Evolutionary conservation across 2,113 vertebrate genomes (phyloP).

Genomic region (Myrmecophaga tridactyla): DNA sequence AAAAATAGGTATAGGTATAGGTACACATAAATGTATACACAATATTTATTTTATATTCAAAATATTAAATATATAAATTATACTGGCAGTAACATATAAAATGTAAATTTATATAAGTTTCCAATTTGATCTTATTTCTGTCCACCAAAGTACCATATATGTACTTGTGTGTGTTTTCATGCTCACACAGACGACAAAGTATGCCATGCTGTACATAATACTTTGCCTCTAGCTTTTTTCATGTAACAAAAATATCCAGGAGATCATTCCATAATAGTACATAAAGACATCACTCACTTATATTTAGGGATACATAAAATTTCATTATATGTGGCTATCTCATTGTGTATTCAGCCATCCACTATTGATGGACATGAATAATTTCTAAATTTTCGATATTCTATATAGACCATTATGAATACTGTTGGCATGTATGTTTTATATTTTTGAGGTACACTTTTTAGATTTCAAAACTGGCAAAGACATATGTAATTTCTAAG

Average conservation of each 20-base stretch:
- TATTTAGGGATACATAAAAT: background rate
- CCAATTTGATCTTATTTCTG: background rate
- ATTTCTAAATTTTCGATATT: background rate
- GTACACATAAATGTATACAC: background rate
- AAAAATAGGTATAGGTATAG: background rate
- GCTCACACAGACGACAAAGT: background rate
- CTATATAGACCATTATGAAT: background rate
- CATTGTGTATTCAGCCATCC: too few relatives aligned
- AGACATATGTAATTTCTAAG: background rate
- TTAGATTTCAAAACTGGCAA: background rate
- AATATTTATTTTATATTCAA: too few relatives aligned
- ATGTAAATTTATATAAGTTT: background rate
- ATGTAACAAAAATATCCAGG: background rate
- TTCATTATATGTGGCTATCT: background rate
- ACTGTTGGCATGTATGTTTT: background rate
- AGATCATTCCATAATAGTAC: background rate
- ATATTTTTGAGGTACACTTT: background rate
- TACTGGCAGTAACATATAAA: too few relatives aligned
- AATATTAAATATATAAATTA: too few relatives aligned
- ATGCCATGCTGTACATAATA: background rate
- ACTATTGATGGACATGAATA: background rate
- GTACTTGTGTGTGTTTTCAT: too few relatives aligned
- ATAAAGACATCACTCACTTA: background rate
- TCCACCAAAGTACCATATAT: background rate
- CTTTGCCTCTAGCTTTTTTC: background rate